These are phyloP conservation scores for Rhinella marina DNA, from an alignment of 2,797 vertebrate genomes.

Conservation along the genomic window DNA sequence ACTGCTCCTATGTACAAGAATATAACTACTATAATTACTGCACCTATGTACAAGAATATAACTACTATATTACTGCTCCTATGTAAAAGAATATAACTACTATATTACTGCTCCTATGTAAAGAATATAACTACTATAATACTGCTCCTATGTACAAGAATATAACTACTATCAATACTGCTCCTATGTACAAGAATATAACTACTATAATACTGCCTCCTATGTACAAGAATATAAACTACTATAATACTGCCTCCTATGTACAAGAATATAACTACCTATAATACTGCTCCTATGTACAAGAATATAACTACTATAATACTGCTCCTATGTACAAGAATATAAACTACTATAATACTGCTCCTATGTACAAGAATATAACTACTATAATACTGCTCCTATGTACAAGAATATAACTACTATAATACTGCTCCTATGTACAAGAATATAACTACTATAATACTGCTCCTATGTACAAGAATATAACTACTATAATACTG, in stretches of 20 bases:
- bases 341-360: not conserved
- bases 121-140: slow-evolving; percentile 5
- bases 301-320: slow-evolving; percentile 2
- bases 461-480: not conserved
- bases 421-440: not conserved
- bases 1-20: not conserved
- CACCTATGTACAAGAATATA: not conserved
- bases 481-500: too few relatives aligned
- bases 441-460: not conserved
- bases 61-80: not conserved
- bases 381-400: not conserved
- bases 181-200: slow-evolving; percentile 3
- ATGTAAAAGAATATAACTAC: slow-evolving; percentile 5
- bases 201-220: slow-evolving; percentile 14
- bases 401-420: slow-evolving; percentile 1
- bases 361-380: not conserved
- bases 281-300: not conserved
- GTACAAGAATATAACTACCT: not conserved
- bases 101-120: not conserved
- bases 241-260: not conserved
- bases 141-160: not conserved
- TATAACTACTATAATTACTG: not conserved
- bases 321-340: not conserved
- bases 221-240: not conserved
- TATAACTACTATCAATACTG: slow-evolving; percentile 7